Conservation (phyloP, 2,797 vertebrate species). For the Pantherophis alleghaniensis region DNA sequence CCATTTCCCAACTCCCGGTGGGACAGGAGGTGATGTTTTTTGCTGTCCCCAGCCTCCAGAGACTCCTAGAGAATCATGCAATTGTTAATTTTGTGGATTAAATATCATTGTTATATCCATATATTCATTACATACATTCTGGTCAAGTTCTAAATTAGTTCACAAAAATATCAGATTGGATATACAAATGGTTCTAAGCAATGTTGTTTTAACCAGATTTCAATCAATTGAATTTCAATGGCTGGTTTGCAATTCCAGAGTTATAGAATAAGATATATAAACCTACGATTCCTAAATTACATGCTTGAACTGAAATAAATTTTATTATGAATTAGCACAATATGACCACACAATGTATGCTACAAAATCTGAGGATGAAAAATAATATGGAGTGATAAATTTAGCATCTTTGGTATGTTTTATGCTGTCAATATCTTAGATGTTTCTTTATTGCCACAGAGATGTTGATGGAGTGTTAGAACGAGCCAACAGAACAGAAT, state of each 20-base stretch:
- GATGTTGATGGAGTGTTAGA: slow-evolving; percentile 76
- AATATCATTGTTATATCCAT: background rate
- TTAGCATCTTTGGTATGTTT: background rate
- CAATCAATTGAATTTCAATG: background rate
- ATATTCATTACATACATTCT: background rate
- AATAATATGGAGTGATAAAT: background rate
- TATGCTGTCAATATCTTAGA: background rate
- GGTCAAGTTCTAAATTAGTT: background rate
- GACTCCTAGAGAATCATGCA: no score
- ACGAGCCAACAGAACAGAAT: slow-evolving; percentile 77
- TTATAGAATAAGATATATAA: background rate
- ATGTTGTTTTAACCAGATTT: background rate
- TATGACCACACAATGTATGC: background rate
- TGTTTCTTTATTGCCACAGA: slow-evolving; percentile 54
- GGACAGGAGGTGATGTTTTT: no score
- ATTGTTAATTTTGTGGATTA: background rate
- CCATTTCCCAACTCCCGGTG: no score
- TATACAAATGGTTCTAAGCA: background rate
- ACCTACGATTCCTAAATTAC: background rate
- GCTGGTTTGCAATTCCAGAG: background rate
- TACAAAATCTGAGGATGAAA: background rate
- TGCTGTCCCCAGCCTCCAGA: no score
- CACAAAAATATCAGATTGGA: background rate
- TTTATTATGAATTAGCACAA: background rate
- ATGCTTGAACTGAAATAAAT: background rate